Evolutionary conservation across 2,113 vertebrate species (phyloP).

Genomic region (Gobius niger): DNA sequence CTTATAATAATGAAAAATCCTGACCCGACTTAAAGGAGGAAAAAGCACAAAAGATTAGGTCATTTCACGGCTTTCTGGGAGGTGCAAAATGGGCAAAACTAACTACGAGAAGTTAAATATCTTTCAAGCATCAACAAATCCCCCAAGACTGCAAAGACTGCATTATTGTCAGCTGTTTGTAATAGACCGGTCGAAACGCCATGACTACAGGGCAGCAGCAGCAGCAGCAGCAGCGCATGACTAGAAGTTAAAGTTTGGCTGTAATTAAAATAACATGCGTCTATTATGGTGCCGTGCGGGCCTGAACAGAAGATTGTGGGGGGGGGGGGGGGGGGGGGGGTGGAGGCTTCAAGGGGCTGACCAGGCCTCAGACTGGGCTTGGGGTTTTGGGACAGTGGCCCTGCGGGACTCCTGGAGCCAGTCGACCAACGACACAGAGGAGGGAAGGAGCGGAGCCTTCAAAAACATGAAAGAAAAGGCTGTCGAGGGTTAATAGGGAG

Average conservation of each 20-base stretch:
- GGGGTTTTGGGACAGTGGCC: conserved; percentile 29
- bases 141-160: not conserved
- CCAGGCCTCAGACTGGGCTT: conserved; percentile 18
- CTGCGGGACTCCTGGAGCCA: conserved; percentile 43
- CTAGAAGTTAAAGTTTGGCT: not conserved
- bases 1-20: no score
- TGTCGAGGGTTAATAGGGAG: not conserved
- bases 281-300: conserved; percentile 14
- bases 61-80: not conserved
- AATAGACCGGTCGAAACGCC: not conserved
- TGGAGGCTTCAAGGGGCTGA: not conserved
- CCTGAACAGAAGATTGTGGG: not conserved
- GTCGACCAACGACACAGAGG: conserved; percentile 25
- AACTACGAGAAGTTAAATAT: not conserved
- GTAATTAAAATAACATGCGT: conserved; percentile 26
- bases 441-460: not conserved
- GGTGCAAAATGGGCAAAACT: not conserved
- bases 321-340: not conserved
- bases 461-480: conserved; percentile 19
- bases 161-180: not conserved
- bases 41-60: no score
- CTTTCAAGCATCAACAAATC: not conserved
- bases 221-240: not conserved
- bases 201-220: not conserved
- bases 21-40: no score